Base-by-base conservation (phyloP, 2,113 vertebrate genomes). In the Hippolais icterina region DNA sequence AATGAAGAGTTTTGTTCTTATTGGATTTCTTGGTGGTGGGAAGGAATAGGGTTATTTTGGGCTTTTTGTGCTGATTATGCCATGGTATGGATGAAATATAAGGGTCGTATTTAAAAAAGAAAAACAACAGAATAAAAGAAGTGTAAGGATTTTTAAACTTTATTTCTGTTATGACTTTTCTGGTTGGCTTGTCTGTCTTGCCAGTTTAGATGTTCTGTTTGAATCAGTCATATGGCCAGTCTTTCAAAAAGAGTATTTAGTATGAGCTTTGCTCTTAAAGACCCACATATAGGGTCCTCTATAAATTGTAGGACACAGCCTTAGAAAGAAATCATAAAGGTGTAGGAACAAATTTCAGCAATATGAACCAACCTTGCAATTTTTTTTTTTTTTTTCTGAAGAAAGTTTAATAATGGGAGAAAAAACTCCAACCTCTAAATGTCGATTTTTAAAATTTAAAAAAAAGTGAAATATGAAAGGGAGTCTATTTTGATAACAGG, bases 381-480 rank as follows among this genome's bases (percentile, higher is more conserved):
- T 44, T 41, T 53, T 70, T 87, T 50, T 50, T 56, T 84, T 35
- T 29, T 68, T 75, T 35, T 20, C 1, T 5, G 7, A 28, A 53
- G 68, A 15, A 74, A 83, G 39, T 78, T 63, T 83, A 86, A 92
- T 81, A 83, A 78, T 10, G 4, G 27, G 46, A 79, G 57, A 88
- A 90, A 80, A 54, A 66, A 9, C 0, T 1, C 10, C 17, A 83
- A 57, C 21, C 61, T 79, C 53, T 52, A 92, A 92, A 94, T 94
- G 78, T 95, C 4, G 2, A 89, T 49, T 81, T 97, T 93, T 71
- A 94, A 97, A 96, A 74, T 93, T 78, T 22, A 53, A 71, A 90
- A 44, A 92, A 50, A 41, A 56, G n/a, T 75, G 90, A 94, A 91
- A 88, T 96, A 90, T 95, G 94, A 96, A 97, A 96, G 92, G 50